Evolutionary conservation across 37 sponge, comb jelly and placozoan genomes (phyloP).

Genomic region (Spongilla lacustris): DNA sequence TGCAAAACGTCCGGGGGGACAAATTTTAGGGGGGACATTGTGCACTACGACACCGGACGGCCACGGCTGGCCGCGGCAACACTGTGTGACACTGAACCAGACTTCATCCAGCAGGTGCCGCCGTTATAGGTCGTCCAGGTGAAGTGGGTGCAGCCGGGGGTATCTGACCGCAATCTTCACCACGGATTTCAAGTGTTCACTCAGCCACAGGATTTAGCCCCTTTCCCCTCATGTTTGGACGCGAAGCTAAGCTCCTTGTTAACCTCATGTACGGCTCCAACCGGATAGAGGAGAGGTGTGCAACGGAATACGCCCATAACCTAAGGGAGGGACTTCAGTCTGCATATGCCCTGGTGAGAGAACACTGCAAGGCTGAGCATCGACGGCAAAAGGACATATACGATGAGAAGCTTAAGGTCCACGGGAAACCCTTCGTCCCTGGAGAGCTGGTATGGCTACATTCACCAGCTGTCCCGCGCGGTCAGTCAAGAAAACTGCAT

Average conservation of each 20-base stretch:
- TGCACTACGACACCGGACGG: no score
- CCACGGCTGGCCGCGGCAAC: no score
- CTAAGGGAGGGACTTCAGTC: background rate
- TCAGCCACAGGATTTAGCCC: no score
- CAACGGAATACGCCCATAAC: conserved; percentile 9
- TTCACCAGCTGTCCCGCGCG: conserved; percentile 27
- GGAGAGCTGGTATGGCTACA: conserved; percentile 63
- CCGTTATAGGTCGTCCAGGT: no score
- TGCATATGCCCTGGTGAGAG: conserved; percentile 8
- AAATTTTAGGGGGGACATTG: no score
- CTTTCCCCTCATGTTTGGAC: conserved; percentile 21
- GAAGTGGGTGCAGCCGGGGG: no score
- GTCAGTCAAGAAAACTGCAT: conserved; percentile 40
- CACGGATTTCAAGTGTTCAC: no score
- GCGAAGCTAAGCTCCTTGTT: conserved; percentile 45
- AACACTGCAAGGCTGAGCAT: background rate
- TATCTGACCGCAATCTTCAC: no score
- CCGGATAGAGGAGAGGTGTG: background rate
- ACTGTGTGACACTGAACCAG: no score
- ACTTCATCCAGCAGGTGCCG: no score
- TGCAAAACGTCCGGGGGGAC: no score
- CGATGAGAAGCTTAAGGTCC: conserved; percentile 20
- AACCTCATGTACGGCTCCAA: conserved; percentile 8
- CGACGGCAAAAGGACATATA: conserved; percentile 10
- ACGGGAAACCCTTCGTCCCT: conserved; percentile 37